Conservation (phyloP, 2,888 invertebrate genomes). For the Villa cingulata region DNA sequence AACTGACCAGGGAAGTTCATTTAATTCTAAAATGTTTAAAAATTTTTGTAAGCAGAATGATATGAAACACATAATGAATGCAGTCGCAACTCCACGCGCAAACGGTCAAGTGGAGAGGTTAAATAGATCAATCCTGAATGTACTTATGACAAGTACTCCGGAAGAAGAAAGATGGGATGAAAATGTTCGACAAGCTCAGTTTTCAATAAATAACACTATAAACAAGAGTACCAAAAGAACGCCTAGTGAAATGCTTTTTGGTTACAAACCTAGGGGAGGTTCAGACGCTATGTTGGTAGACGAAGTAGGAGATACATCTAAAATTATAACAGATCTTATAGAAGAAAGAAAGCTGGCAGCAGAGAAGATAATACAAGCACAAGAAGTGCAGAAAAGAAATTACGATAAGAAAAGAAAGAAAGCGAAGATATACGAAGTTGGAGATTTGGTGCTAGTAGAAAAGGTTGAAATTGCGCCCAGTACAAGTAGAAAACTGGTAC, state of each 20-base stretch:
- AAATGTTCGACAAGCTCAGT: too few species aligned
- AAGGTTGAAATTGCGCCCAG: too few species aligned
- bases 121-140: too few species aligned
- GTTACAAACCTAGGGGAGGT: not conserved
- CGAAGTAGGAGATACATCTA: not conserved
- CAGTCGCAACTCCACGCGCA: too few species aligned
- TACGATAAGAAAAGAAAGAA: constrained; percentile 7
- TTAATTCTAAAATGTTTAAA: not conserved
- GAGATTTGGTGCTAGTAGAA: constrained; percentile 15
- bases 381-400: not conserved
- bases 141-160: too few species aligned
- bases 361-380: not conserved
- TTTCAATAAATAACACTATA: too few species aligned
- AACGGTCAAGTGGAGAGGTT: too few species aligned
- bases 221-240: too few species aligned
- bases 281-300: not conserved
- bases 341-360: not conserved
- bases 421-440: constrained; percentile 8
- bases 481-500: too few species aligned
- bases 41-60: not conserved
- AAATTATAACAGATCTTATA: not conserved
- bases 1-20: not conserved
- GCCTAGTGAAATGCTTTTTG: too few species aligned
- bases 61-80: too few species aligned
- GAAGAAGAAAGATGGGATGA: too few species aligned